Evolutionary conservation across 92 coral and sea anemone genomes (phyloP), one percentile per base, ranked within the genome.

Genomic region (Epizoanthus illoricatus): DNA sequence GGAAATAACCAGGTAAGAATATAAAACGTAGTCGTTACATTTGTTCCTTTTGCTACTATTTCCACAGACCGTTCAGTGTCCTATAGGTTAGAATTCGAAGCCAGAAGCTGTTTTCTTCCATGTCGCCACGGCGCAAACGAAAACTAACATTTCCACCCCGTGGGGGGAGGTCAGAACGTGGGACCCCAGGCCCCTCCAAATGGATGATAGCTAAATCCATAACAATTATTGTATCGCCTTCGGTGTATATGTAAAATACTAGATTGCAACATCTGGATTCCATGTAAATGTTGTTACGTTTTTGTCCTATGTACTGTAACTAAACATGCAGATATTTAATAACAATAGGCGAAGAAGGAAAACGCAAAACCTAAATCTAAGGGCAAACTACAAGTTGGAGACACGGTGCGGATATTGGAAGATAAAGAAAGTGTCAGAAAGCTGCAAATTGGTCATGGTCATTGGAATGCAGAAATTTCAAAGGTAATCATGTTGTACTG

Each of bases 401-500:
- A 73, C 61, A 73, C 16, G 16, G 78, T 73, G 19, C 55, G 78
- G 4, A 73, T 73, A 73, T 12, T 73, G 56, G 78, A 19, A 19
- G 62, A 52, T 4, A 73, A 12, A 23, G 78, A 52, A 73, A 20
- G 4, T 9, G 75, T 71, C 57, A 11, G 36, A n/a, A 20, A 71
- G 58, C 75, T 71, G 6, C 75, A 73, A 73, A 10, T 6, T 18
- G 78, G 78, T n/a, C 78, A 73, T 43, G 78, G 78, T 20, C 60
- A 73, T 16, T 73, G 78, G 78, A 73, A 19, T 49, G 61, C 52
- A 21, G 78, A 73, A 23, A 52, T 73, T 15, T 19, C 78, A n/a
- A 73, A 73, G 36, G 78, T 73, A 49, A 47, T 73, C 16, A 23
- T 64, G 23, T 64, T 64, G 0, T 7, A 8, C 33, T 64, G 40